Evolutionary conservation across 2,797 vertebrate species (phyloP).

Genomic region (Poeciliopsis gracilis): DNA sequence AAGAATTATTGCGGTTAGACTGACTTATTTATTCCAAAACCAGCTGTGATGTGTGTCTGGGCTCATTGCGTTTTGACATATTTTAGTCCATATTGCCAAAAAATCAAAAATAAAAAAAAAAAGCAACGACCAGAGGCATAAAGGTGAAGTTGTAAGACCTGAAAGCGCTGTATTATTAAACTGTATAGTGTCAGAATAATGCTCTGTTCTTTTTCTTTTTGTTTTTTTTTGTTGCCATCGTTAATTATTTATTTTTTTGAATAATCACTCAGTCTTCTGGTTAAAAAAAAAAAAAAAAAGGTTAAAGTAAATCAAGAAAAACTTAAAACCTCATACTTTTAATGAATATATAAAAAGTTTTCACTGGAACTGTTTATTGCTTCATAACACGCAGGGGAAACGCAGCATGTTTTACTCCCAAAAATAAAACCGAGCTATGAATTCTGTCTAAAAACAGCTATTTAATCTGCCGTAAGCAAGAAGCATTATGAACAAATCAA

Average conservation of each 20-base stretch:
- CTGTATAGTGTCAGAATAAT: background rate
- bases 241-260: too few species aligned
- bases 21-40: background rate
- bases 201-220: background rate
- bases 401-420: conserved; percentile 7
- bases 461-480: conserved; percentile 6
- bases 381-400: background rate
- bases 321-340: background rate
- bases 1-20: background rate
- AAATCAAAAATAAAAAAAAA: too few species aligned
- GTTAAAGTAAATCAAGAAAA: background rate
- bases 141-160: background rate
- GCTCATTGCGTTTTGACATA: background rate
- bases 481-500: conserved; percentile 17
- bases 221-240: background rate
- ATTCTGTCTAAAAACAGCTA: conserved; percentile 4
- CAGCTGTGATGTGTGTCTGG: background rate
- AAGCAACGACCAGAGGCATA: background rate
- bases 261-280: background rate
- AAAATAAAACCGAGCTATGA: background rate
- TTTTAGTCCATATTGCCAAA: background rate
- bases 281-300: background rate
- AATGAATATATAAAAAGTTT: background rate
- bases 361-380: background rate
- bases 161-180: background rate